Percentiles rank a stretch among this genome's conserved stretches.
Conservation (phyloP, 2,113 vertebrate genomes). For the Pogonocichla stellata region DNA sequence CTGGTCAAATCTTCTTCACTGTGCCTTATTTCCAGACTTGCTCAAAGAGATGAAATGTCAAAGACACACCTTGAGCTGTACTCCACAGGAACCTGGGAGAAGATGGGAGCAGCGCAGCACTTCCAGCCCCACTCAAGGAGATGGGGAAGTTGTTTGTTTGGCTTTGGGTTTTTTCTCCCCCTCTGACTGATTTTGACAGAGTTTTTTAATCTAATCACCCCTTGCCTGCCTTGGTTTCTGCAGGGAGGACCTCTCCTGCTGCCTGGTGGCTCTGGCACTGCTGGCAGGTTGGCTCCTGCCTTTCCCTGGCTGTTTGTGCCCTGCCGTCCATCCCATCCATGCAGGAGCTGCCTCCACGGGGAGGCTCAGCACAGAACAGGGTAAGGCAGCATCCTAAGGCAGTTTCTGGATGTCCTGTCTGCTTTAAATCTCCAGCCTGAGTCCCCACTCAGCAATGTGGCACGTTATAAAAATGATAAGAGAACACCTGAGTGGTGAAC, state of each 20-base stretch:
- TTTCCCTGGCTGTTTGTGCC: not conserved
- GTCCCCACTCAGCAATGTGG: not conserved
- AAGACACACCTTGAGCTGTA: not conserved
- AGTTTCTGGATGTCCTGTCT: not conserved
- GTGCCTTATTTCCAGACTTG: not conserved
- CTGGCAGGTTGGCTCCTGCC: not conserved
- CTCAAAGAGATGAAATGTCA: not conserved
- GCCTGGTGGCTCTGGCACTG: not conserved
- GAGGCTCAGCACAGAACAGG: not conserved
- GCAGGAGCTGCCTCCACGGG: not conserved
- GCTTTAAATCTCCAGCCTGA: not conserved
- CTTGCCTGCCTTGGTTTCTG: not conserved
- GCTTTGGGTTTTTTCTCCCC: rapidly evolving
- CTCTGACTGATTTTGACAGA: not conserved
- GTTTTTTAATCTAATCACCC: not conserved
- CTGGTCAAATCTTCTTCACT: not conserved
- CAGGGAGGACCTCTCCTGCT: not conserved
- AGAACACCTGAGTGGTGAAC: not conserved
- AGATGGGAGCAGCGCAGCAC: not conserved
- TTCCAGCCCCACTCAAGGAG: not conserved
- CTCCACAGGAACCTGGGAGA: not conserved
- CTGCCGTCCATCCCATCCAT: not conserved
- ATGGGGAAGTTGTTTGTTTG: not conserved
- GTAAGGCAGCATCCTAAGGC: not conserved
- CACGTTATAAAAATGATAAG: not conserved